These are phyloP conservation scores for Parapsyche elsis DNA, from an alignment of 1,140 invertebrate genomes.

Conservation along the genomic window DNA sequence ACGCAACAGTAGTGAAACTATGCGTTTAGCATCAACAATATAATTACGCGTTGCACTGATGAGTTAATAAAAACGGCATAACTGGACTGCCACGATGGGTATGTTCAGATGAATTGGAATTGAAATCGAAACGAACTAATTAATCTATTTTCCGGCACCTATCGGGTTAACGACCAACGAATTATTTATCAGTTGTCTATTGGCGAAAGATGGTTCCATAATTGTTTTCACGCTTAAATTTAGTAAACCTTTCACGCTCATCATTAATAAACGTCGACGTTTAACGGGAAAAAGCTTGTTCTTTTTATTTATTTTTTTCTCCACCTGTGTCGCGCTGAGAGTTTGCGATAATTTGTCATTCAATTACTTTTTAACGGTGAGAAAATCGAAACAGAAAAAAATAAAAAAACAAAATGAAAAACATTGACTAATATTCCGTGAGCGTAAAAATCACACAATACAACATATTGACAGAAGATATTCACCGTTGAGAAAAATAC, in stretches of 20 bases:
- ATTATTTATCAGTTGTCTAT: conserved; percentile 5
- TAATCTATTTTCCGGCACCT: too few relatives aligned
- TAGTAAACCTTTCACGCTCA: not conserved
- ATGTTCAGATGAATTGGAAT: too few relatives aligned
- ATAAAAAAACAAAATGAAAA: conserved; percentile 2
- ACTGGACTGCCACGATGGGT: too few relatives aligned
- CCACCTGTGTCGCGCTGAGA: not conserved
- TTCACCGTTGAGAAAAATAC: not conserved
- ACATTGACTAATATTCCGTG: not conserved
- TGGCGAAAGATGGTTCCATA: not conserved
- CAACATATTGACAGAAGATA: not conserved
- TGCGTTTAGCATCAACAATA: too few relatives aligned
- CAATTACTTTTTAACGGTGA: not conserved
- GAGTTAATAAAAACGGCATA: too few relatives aligned
- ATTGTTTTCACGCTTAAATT: conserved; percentile 23
- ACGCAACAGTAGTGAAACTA: too few relatives aligned
- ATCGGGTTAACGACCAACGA: too few relatives aligned
- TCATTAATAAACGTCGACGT: conserved; percentile 25
- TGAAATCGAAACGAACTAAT: too few relatives aligned
- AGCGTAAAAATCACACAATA: not conserved
- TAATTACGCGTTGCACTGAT: too few relatives aligned
- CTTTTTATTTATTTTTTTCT: not conserved
- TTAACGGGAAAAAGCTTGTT: conserved; percentile 4
- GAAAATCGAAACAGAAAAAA: conserved; percentile 4
- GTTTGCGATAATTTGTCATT: conserved; percentile 10